Base-by-base conservation (phyloP, 1,140 invertebrate genomes). In the Ostrea denselamellosa region DNA sequence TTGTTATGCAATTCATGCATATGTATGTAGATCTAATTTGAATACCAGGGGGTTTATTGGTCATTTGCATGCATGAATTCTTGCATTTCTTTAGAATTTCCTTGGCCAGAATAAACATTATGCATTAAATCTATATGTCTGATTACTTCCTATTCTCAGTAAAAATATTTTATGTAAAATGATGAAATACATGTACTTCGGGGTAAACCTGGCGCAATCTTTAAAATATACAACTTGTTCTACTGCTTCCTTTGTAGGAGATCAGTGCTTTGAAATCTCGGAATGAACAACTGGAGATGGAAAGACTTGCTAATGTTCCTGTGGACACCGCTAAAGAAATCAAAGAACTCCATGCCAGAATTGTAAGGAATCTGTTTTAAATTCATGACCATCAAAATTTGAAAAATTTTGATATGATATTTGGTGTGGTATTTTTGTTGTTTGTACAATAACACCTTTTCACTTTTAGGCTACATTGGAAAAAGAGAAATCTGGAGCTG, bases 311-410 rank as follows among this genome's bases (percentile, higher is more conserved):
- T 8, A 93, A 93, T 89, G 85, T 93, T 51, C 93, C 93, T 25
- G 62, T 93, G n/a, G 93, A 94, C 83, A 91, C 93, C 54, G 92
- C 93, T 0, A 92, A 92, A 86, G 93, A 94, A 88, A 93, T 94
- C 10, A 92, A 92, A 77, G 91, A 93, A 83, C 89, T 94, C 8
- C 93, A 93, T 51, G 90, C 91, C 77, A 93, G 93, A 91, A 89
- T 94, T 84, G 93, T 93, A 71, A 91, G 91, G 86, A 34, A 25
- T 56, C 8, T 17, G 14, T 25, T n/a, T n/a, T n/a, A n/a, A 44
- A 81, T 81, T 17, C 34, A 44, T 44, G 1, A 2, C 34, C 34
- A 44, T 44, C 34, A 44, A 44, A 44, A 44, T 44, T 44, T 44
- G 34, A 44, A 5, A 44, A 44, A 2, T 44, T 44, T 44, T 44